phyloP scores from a whole-genome alignment of 2,888 invertebrate species.

The Acleris laterana region DNA sequence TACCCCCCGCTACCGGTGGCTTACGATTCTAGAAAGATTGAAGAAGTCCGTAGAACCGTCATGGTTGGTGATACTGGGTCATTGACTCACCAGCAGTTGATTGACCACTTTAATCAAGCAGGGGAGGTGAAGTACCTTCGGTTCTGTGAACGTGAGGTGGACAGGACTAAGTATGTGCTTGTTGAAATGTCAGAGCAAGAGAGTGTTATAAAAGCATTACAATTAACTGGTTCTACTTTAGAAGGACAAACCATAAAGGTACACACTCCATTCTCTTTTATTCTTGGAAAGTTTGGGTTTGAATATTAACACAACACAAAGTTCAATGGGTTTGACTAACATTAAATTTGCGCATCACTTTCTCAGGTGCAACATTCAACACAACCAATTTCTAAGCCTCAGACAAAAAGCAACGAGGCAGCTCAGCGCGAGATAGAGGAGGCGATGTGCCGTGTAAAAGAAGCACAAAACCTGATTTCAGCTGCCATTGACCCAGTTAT shows the following conservation, averaged over 20 bases:
- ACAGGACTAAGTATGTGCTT: constrained; percentile 91
- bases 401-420: constrained; percentile 97
- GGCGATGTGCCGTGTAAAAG: constrained; percentile 98
- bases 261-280: constrained; percentile 28
- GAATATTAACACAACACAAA: not conserved
- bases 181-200: constrained; percentile 97
- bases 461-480: constrained; percentile 97
- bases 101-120: constrained; percentile 93
- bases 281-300: not conserved
- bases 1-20: constrained; percentile 96
- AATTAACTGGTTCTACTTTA: constrained; percentile 91
- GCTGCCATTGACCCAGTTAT: constrained; percentile 97
- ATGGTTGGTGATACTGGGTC: constrained; percentile 92
- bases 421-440: constrained; percentile 98
- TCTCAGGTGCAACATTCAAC: constrained; percentile 93
- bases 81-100: constrained; percentile 91
- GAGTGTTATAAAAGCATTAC: constrained; percentile 93
- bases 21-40: constrained; percentile 94
- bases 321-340: not conserved
- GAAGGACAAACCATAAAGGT: constrained; percentile 87
- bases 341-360: not conserved
- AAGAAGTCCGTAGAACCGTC: constrained; percentile 97
- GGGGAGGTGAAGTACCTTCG: constrained; percentile 98
- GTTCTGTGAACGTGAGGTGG: constrained; percentile 93
- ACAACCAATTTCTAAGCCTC: constrained; percentile 95